Base-by-base conservation (phyloP, 92 coral and sea anemone genomes). In the Bergia puertoricense region DNA sequence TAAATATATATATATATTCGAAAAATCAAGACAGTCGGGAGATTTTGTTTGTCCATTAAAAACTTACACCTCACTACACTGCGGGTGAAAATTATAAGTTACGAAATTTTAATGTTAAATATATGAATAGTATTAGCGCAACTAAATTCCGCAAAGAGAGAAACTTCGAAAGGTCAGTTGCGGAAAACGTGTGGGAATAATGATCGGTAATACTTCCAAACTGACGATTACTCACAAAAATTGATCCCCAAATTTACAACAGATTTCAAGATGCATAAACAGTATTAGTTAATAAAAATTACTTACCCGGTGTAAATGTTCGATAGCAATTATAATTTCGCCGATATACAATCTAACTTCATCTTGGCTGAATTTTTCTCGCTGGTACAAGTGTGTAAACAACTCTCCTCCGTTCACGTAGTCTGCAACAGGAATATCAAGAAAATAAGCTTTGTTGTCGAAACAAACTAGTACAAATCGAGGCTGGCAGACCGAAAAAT, bases 371-470 rank as follows among this genome's bases (percentile, higher is more conserved):
- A 97, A 97, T 65, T 94, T 97, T 54, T 95, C 98, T 81, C 99
- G 92, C 85, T 97, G 97, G 90, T 97, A 97, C 74, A 97, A 85
- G 78, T 97, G 99, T 3, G 99, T 97, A 86, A 97, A 97, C 15
- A 97, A 91, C 45, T 97, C 99, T 1, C 99, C 99, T 1, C 99
- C 99, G 46, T 95, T 97, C 42, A 97, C 96, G 84, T 97, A 97
- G 88, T 97, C 99, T 97, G 85, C 79, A 86, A 82, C 59, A 88
- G 66, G 82, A 45, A 74, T 57, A 81, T 67, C 79, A 71, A 69
- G 48, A 14, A 15, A 40, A 66, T 14, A 10, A 82, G 72, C 86
- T 71, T 82, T 66, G 50, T 76, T 14, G 15, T 40, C 46, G 54
- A 20, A 76, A 74, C 42, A 39, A 74, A 73, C 45, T 38, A 74